Base-by-base conservation (phyloP, 1,140 invertebrate genomes). In the Zaprionus ghesquierei region DNA sequence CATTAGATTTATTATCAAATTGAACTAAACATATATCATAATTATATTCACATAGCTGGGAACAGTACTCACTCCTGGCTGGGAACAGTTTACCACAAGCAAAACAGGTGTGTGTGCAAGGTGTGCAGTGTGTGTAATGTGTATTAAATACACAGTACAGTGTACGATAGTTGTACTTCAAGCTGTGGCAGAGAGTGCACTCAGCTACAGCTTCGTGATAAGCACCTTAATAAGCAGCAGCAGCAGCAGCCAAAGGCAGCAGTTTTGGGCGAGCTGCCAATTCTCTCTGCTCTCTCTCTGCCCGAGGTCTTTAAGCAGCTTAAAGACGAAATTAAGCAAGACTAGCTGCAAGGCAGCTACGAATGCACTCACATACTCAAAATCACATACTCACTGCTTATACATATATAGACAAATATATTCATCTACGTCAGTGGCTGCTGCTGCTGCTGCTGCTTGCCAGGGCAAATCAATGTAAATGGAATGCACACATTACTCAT, bases 401-500 rank as follows among this genome's bases (percentile, higher is more conserved):
- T 18, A 44, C 61, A 22, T 44, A 12, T 27, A 44, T 31, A 9
- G n/a, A 41, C 15, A 41, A 41, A 46, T 46, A 46, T 44, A 44
- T 44, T 44, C 38, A 44, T 44, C 15, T 46, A 10, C 8, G 23
- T 63, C 44, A 49, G 27, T 49, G 20, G 15, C 56, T 44, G 44
- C 27, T n/a, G n/a, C n/a, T n/a, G n/a, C n/a, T n/a, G n/a, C n/a
- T n/a, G n/a, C n/a, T n/a, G 59, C 31, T 53, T 60, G 25, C 54
- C 69, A 69, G 64, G 75, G 74, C 70, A 86, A 86, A 86, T 86
- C 82, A 89, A 86, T 86, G 82, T 87, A 73, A 86, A 86, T 86
- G 79, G 79, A 77, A 77, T 82, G 82, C 82, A 89, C 87, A 73
- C 84, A 87, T 87, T 87, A 87, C 82, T 89, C 82, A 89, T 87